A percentile compares a stretch with the other conserved stretches of the same genome.
phyloP scores from a whole-genome alignment of 2,113 vertebrate genomes.

The Potamarius usumacintae region DNA sequence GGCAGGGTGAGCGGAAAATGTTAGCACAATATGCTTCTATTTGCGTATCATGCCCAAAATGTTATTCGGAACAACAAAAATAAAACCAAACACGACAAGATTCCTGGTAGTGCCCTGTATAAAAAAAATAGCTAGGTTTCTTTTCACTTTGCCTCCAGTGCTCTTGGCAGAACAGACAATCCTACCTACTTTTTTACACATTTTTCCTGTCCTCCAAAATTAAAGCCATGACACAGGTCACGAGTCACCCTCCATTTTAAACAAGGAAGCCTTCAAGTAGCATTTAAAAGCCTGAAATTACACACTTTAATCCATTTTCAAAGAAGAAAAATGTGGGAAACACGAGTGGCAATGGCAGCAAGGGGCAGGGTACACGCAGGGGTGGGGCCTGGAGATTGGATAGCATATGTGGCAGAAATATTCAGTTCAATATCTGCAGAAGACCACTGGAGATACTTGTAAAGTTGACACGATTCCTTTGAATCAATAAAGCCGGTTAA shows the following conservation, averaged over 20 bases:
- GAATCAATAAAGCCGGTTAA: background rate
- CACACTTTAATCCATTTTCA: background rate
- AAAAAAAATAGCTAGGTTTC: background rate
- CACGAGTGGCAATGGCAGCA: background rate
- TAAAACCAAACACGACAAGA: background rate
- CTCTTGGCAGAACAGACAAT: background rate
- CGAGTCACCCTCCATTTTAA: background rate
- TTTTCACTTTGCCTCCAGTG: background rate
- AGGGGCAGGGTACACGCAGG: background rate
- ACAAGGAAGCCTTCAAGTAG: background rate
- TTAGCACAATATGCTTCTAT: background rate
- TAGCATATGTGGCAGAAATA: background rate
- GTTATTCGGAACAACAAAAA: background rate
- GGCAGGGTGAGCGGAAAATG: background rate
- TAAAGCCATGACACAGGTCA: background rate
- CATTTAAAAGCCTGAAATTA: background rate
- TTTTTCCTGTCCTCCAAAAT: background rate
- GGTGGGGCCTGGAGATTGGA: background rate
- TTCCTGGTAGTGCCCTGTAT: background rate
- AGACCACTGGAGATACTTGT: slow-evolving; percentile 4
- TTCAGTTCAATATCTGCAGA: background rate
- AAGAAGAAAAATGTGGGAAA: background rate
- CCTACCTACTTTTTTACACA: background rate
- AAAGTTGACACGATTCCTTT: background rate
- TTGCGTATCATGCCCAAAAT: background rate